Conservation (phyloP, 2,797 vertebrate genomes). For the Streptopelia turtur region DNA sequence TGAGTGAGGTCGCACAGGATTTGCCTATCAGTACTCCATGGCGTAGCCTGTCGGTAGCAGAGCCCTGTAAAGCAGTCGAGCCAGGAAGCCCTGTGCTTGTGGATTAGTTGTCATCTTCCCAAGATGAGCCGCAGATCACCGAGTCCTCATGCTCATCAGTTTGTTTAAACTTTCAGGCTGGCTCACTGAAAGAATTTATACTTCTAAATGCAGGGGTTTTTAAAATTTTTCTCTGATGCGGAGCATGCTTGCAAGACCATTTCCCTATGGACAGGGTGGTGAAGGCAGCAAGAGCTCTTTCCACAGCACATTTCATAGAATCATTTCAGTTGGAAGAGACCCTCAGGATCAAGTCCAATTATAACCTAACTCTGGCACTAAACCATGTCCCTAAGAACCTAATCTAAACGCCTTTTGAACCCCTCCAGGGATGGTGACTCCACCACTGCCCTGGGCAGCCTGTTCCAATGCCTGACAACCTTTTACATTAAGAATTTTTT, state of each 20-base stretch:
- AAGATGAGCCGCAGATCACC: neutral
- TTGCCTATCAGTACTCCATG: accelerated
- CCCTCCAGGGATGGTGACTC: no score
- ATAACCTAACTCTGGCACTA: no score
- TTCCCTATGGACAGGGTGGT: neutral
- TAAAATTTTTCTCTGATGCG: accelerated
- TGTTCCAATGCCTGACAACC: no score
- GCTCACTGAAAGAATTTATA: neutral
- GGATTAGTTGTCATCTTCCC: neutral
- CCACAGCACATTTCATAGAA: neutral
- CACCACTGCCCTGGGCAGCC: no score
- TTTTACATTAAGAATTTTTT: no score
- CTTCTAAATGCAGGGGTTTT: neutral
- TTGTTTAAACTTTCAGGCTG: neutral
- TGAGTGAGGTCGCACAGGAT: accelerated
- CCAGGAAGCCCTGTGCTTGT: accelerated
- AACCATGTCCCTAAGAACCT: no score
- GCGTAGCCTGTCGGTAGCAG: accelerated
- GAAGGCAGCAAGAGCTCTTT: neutral
- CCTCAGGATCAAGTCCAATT: no score
- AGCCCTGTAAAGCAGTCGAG: accelerated
- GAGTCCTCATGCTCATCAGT: neutral
- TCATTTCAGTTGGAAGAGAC: no score
- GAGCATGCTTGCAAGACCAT: neutral
- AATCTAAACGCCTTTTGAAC: no score